These are phyloP conservation scores for Aramus guarauna DNA, from an alignment of 2,113 vertebrate species.

Conservation along the genomic window DNA sequence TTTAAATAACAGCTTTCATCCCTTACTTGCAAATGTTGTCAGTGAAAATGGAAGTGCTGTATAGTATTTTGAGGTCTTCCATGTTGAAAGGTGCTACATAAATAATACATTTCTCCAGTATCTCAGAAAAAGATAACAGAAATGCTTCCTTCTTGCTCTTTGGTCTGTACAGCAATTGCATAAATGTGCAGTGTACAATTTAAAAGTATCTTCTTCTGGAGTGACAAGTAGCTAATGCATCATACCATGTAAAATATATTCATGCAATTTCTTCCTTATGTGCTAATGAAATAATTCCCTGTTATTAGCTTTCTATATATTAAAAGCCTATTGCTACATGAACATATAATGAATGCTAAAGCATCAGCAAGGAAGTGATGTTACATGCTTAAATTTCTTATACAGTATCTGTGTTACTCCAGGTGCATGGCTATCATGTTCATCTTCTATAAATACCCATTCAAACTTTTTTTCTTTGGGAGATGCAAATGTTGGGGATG, in stretches of 20 bases:
- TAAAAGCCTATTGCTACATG: not conserved
- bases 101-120: not conserved
- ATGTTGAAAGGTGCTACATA: not conserved
- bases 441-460: not conserved
- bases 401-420: not conserved
- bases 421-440: not conserved
- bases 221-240: not conserved
- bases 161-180: not conserved
- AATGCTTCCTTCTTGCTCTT: not conserved
- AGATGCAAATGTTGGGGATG: not conserved
- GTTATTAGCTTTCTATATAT: not conserved
- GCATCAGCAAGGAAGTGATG: not conserved
- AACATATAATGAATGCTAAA: not conserved
- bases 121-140: not conserved
- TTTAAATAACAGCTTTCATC: constrained; percentile 17
- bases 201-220: not conserved
- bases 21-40: not conserved
- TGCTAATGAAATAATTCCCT: not conserved
- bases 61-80: not conserved
- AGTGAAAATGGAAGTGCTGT: not conserved
- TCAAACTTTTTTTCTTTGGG: not conserved
- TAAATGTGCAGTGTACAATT: not conserved
- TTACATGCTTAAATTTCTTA: not conserved
- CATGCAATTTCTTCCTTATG: not conserved
- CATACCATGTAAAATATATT: not conserved